phyloP scores from a whole-genome alignment of 2,113 vertebrate genomes.

The Microtus ochrogaster region DNA sequence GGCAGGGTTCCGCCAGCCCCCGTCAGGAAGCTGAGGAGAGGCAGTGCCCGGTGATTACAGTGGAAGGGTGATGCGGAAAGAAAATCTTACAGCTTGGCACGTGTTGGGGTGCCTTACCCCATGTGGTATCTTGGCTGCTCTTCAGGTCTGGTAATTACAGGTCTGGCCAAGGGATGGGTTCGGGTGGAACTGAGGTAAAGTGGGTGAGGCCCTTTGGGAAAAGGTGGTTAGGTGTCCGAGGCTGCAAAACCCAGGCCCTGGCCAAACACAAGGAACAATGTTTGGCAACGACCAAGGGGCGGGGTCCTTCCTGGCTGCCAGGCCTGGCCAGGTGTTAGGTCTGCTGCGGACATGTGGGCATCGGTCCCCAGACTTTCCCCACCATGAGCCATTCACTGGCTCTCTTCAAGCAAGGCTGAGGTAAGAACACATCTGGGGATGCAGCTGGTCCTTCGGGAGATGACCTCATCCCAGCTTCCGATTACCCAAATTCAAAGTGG shows the following conservation, averaged over 20 bases:
- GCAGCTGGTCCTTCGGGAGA: conserved; percentile 65
- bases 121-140: conserved; percentile 71
- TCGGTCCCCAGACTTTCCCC: conserved; percentile 47
- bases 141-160: conserved; percentile 79
- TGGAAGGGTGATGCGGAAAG: conserved; percentile 24
- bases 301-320: conserved; percentile 57
- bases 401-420: conserved; percentile 59
- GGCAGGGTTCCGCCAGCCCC: neutral
- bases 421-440: conserved; percentile 71
- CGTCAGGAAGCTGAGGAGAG: neutral
- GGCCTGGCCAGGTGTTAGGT: conserved; percentile 60
- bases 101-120: conserved; percentile 70
- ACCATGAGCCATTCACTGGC: conserved; percentile 57
- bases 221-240: conserved; percentile 78
- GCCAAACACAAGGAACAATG: conserved; percentile 78
- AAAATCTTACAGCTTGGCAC: conserved; percentile 42
- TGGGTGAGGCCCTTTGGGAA: conserved; percentile 80
- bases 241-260: conserved; percentile 64
- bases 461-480: conserved; percentile 71
- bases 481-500: conserved; percentile 49
- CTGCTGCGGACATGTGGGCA: conserved; percentile 43
- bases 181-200: conserved; percentile 77
- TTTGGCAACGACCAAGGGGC: conserved; percentile 72
- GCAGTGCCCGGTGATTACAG: neutral
- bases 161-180: conserved; percentile 70